These are phyloP conservation scores for Patiria miniata DNA, from an alignment of 35 echinoderm and acorn worm species.

Conservation along the genomic window DNA sequence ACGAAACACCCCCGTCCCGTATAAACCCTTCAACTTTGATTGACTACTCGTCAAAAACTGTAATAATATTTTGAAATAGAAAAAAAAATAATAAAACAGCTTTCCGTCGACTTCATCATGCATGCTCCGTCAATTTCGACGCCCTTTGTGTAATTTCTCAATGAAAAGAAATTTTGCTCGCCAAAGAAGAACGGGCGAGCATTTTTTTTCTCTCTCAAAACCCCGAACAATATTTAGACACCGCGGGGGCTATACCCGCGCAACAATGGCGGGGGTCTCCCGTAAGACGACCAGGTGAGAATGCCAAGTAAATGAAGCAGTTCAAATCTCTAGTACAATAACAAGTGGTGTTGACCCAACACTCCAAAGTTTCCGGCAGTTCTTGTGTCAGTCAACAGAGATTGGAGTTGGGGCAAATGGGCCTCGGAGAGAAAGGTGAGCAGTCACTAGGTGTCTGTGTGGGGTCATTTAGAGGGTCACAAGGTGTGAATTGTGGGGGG, in stretches of 20 bases:
- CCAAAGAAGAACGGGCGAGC: background rate
- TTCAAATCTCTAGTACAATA: constrained; percentile 26
- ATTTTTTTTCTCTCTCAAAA: background rate
- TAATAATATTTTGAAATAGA: background rate
- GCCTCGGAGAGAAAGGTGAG: no score
- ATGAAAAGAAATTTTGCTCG: background rate
- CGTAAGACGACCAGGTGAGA: constrained; percentile 17
- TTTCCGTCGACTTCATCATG: background rate
- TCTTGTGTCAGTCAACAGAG: constrained; percentile 14
- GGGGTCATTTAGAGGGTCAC: no score
- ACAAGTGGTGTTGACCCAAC: constrained; percentile 20
- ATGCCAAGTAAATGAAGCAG: constrained; percentile 17
- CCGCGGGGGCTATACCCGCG: constrained; percentile 6
- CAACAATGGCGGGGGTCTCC: background rate
- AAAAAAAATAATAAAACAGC: no score
- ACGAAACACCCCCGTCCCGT: no score
- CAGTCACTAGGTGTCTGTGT: no score
- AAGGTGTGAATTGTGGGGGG: no score
- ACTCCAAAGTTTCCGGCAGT: background rate
- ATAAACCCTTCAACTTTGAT: background rate
- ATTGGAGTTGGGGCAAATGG: background rate
- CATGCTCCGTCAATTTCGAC: constrained; percentile 13
- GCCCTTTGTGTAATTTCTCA: background rate
- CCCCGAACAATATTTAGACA: constrained; percentile 18
- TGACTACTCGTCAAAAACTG: background rate